Percentiles rank a stretch among this genome's conserved stretches.
Conservation (phyloP, 2,113 vertebrate species). For the Nannobrachium achirus region DNA sequence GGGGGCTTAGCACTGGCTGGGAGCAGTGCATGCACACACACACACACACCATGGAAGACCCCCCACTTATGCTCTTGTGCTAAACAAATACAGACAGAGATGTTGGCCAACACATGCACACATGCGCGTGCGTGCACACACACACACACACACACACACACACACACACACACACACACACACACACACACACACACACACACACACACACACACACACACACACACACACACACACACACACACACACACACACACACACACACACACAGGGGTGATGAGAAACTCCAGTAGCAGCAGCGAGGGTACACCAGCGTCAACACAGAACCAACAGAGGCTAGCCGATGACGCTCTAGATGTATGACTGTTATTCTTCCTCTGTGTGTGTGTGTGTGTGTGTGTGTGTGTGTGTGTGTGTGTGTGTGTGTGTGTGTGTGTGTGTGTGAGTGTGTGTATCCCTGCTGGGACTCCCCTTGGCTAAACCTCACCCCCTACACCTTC, state of each 20-base stretch:
- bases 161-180: not conserved
- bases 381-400: constrained; percentile 22
- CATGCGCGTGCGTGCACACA: not conserved
- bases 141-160: constrained; percentile 2
- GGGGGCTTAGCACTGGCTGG: not conserved
- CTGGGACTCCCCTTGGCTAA: constrained; percentile 75
- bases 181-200: not conserved
- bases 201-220: constrained; percentile 24
- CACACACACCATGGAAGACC: not conserved
- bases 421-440: constrained; percentile 35
- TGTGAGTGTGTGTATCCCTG: constrained; percentile 73
- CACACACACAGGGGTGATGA: constrained; percentile 35
- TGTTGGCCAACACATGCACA: not conserved
- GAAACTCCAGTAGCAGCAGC: constrained; percentile 65
- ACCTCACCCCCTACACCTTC: constrained; percentile 70
- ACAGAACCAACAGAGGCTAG: constrained; percentile 79
- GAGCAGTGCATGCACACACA: not conserved
- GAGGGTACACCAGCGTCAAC: constrained; percentile 61
- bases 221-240: constrained; percentile 25
- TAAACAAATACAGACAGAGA: constrained; percentile 33
- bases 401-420: constrained; percentile 10
- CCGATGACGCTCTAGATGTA: constrained; percentile 82
- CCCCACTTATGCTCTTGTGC: not conserved
- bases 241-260: not conserved
- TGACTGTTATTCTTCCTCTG: constrained; percentile 79